phyloP scores from a whole-genome alignment of 2,888 invertebrate genomes.

The Drosophila phalerata region DNA sequence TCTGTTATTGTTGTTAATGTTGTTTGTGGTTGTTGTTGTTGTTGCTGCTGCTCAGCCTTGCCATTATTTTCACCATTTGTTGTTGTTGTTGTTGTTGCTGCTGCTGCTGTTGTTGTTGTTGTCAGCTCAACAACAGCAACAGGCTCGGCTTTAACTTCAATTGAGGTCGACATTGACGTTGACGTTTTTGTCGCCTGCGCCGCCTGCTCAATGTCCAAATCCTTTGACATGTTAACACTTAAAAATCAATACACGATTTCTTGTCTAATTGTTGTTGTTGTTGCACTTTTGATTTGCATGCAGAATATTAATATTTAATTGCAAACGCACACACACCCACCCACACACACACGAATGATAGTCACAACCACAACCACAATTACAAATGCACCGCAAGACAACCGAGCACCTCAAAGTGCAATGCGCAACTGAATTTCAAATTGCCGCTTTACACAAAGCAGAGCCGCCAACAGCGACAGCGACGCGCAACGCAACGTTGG shows the following conservation, averaged over 20 bases:
- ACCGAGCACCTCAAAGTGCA: conserved; percentile 74
- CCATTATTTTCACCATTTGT: conserved; percentile 65
- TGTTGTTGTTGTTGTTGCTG: conserved; percentile 31
- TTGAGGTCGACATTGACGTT: conserved; percentile 36
- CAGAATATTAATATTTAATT: conserved; percentile 15
- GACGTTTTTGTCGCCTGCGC: conserved; percentile 24
- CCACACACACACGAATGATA: no score
- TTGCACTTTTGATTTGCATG: conserved; percentile 36
- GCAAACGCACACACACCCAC: conserved; percentile 16
- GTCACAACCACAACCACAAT: no score
- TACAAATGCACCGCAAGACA: conserved; percentile 31
- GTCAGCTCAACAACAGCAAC: conserved; percentile 40
- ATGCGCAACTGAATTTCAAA: conserved; percentile 76
- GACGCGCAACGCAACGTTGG: neutral
- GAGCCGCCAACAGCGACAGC: conserved; percentile 2
- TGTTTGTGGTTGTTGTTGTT: conserved; percentile 36
- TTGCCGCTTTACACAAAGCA: conserved; percentile 32
- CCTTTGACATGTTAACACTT: conserved; percentile 60
- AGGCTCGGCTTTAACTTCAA: conserved; percentile 60
- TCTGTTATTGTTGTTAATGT: conserved; percentile 52
- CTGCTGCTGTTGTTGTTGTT: conserved; percentile 30
- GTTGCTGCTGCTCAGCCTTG: conserved; percentile 42
- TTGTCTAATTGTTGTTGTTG: conserved; percentile 27
- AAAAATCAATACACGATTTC: conserved; percentile 51
- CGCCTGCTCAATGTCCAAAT: conserved; percentile 73